Base-by-base conservation (phyloP, 2,888 invertebrate species). In the Cyaniris semiargus region DNA sequence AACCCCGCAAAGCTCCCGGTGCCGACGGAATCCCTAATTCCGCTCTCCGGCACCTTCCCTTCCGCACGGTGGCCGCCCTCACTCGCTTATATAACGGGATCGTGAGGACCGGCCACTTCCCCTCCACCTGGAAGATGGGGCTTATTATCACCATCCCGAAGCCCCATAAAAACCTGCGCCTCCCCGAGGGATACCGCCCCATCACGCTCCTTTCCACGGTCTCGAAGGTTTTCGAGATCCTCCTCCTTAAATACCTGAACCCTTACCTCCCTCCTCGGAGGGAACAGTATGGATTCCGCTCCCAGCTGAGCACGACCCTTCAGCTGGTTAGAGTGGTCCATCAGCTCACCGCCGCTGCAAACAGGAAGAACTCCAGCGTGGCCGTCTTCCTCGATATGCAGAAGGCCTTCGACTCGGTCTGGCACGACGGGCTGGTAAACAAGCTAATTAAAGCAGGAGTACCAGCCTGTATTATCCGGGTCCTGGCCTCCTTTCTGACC, bases 341-440 rank as follows among this genome's bases (percentile, higher is more conserved):
- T 2, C 44, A 44, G 10, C 44, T 44, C 10, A 44, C 44, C 44
- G 10, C 44, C 44, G 10, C 44, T 10, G 44, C 10, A 8, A 44
- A 44, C 44, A 44, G 5, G 44, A 53, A 3, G 4, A 10, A 44
- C 8, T 53, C 53, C 18, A 53, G 15, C 53, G 15, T 44, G 44
- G 44, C 53, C 53, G 15, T 44, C 2, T 44, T 44, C 2, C 44
- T 44, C 8, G 44, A 44, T 76, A 81, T 84, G 44, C 10, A 44
- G 10, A 66, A 5, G 6, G 60, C 60, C 23, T 66, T 21, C 23
- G n/a, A 38, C 38, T 44, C 10, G 6, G 72, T 38, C 21, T 72
- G 38, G 44, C 84, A 44, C 44, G 72, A 72, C 18, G 56, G 70
- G 48, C 38, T 76, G 0, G 1, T 18, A 0, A 5, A 3, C 66